A percentile compares a stretch with the other conserved stretches of the same genome.
Conservation (phyloP, 2,797 vertebrate genomes). For the Bradypus variegatus region DNA sequence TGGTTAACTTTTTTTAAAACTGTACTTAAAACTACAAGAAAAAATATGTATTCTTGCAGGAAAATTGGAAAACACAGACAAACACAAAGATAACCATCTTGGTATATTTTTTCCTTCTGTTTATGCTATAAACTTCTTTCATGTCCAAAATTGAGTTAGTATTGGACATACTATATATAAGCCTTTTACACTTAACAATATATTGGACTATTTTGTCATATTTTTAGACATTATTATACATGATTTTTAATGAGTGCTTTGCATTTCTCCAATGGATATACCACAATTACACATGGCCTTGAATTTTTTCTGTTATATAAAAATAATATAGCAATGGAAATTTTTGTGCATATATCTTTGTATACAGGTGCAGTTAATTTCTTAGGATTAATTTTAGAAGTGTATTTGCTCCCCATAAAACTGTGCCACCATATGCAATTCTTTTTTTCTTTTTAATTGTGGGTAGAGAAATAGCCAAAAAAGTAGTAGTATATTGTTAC, state of each 20-base stretch:
- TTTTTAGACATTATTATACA: neutral
- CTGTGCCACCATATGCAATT: neutral
- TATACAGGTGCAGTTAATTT: neutral
- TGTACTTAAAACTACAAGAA: neutral
- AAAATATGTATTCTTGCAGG: neutral
- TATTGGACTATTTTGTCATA: neutral
- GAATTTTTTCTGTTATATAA: neutral
- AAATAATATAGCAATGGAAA: neutral
- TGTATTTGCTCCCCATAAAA: neutral
- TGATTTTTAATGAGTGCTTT: neutral
- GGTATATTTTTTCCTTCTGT: neutral
- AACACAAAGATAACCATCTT: neutral
- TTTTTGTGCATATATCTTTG: neutral
- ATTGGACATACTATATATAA: neutral
- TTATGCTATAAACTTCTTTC: neutral
- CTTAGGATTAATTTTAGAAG: slow-evolving; percentile 29
- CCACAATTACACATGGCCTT: neutral
- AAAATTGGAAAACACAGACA: slow-evolving; percentile 30
- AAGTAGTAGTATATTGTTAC: neutral
- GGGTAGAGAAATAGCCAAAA: neutral
- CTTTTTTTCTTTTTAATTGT: neutral
- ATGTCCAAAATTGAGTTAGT: neutral
- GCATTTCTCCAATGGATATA: neutral
- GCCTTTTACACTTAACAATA: neutral
- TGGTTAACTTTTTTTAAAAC: neutral